Conservation (phyloP, 2,888 invertebrate genomes). For the Deilephila porcellus region DNA sequence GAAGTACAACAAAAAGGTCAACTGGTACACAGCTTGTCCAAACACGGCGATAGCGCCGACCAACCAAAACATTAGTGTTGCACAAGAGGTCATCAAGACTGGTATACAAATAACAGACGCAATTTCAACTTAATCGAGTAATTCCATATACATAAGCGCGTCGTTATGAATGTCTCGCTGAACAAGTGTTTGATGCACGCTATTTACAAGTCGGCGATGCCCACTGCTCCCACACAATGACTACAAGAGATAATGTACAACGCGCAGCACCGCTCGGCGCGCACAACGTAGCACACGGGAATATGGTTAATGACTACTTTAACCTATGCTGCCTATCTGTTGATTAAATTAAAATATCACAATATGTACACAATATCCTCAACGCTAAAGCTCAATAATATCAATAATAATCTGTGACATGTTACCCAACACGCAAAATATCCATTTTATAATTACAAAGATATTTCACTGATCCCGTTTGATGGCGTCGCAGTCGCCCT, state of each 20-base stretch:
- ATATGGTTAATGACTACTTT: conserved; percentile 65
- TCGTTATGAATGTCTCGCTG: conserved; percentile 4
- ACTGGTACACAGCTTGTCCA: conserved; percentile 10
- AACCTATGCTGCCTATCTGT: conserved; percentile 75
- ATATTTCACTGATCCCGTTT: conserved; percentile 55
- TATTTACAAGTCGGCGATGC: conserved; percentile 60
- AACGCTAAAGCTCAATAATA: conserved; percentile 73
- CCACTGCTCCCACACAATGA: conserved; percentile 48
- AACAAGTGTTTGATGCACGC: conserved; percentile 40
- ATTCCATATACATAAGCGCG: conserved; percentile 19
- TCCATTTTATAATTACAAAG: conserved; percentile 48
- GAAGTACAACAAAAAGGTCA: conserved; percentile 8
- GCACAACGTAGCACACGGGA: conserved; percentile 62
- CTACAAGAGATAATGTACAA: conserved; percentile 28
- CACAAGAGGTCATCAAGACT: conserved; percentile 30
- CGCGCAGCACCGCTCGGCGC: conserved; percentile 32
- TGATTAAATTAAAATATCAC: conserved; percentile 83
- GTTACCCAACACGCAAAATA: conserved; percentile 51
- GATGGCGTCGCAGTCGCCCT: conserved; percentile 36
- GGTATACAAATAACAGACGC: conserved; percentile 42
- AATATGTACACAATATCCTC: conserved; percentile 81
- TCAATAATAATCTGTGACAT: conserved; percentile 63
- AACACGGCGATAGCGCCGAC: conserved; percentile 10
- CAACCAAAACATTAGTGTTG: conserved; percentile 22
- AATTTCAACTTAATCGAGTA: conserved; percentile 29